Evolutionary conservation across 2,113 vertebrate genomes (phyloP).

Genomic region (Eclectus roratus): DNA sequence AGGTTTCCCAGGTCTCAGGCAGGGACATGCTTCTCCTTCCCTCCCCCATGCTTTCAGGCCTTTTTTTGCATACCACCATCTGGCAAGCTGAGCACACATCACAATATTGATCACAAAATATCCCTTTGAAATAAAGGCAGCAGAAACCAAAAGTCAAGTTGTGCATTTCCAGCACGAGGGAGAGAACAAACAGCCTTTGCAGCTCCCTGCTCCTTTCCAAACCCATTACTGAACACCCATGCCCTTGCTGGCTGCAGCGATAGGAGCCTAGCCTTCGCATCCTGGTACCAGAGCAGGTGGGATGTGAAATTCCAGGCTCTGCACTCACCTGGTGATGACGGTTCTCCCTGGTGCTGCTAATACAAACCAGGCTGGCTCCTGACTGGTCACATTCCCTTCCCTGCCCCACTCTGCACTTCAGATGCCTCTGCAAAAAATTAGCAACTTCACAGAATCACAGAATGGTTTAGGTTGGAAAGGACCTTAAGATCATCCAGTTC

Average conservation of each 20-base stretch:
- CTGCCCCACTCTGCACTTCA: background rate
- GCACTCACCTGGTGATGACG: accelerated
- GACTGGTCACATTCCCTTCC: accelerated
- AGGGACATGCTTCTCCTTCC: background rate
- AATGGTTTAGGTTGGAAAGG: background rate
- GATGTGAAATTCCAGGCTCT: background rate
- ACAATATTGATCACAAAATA: too few relatives aligned
- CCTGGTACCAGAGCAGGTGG: background rate
- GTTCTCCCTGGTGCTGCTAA: background rate
- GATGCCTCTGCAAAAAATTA: background rate
- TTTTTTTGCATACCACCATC: background rate
- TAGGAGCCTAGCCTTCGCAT: background rate
- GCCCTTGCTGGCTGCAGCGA: background rate
- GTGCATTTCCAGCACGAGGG: background rate
- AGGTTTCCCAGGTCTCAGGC: background rate
- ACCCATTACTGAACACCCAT: accelerated
- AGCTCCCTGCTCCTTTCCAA: background rate
- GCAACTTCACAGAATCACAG: background rate
- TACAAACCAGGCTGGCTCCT: background rate
- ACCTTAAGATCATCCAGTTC: background rate
- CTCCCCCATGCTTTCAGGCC: background rate
- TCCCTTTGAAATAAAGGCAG: background rate
- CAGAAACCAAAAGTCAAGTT: background rate
- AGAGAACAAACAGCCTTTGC: background rate
- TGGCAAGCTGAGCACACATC: background rate